Conservation (phyloP, 2,113 vertebrate species). For the Barnardius zonarius region DNA sequence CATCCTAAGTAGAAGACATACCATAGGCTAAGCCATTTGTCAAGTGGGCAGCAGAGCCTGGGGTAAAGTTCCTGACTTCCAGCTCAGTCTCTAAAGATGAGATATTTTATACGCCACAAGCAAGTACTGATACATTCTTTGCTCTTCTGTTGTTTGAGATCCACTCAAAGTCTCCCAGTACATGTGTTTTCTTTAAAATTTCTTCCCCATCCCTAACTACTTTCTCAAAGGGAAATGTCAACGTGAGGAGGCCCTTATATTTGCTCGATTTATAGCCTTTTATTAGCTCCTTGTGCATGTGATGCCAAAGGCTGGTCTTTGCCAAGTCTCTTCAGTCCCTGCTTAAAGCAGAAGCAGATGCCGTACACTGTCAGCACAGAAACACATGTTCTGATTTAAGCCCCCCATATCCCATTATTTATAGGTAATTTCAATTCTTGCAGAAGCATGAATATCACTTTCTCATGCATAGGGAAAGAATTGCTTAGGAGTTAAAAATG, state of each 20-base stretch:
- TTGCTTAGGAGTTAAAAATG: neutral
- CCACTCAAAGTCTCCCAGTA: neutral
- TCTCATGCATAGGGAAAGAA: neutral
- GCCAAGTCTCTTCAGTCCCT: constrained; percentile 34
- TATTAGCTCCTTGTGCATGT: constrained; percentile 20
- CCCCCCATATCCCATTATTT: constrained; percentile 3
- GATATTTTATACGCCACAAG: neutral
- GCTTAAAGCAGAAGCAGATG: constrained; percentile 65
- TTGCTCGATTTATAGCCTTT: constrained; percentile 47
- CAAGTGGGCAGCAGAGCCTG: neutral
- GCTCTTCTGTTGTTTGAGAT: constrained; percentile 1
- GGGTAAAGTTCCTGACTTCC: neutral
- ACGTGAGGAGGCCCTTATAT: constrained; percentile 39
- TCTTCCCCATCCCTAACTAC: constrained; percentile 12
- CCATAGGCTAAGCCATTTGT: neutral
- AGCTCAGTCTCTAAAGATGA: neutral
- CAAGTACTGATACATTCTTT: constrained; percentile 4
- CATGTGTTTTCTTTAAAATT: constrained; percentile 53
- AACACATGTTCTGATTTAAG: constrained; percentile 43
- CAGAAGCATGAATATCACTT: neutral
- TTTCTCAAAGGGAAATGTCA: constrained; percentile 57
- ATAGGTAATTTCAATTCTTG: constrained; percentile 26
- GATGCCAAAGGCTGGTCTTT: constrained; percentile 35
- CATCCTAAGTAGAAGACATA: neutral
- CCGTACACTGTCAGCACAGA: constrained; percentile 10